Evolutionary conservation across 2,888 invertebrate species (phyloP), one percentile per base, ranked within the genome.

Genomic region (Matsumyia berberina): DNA sequence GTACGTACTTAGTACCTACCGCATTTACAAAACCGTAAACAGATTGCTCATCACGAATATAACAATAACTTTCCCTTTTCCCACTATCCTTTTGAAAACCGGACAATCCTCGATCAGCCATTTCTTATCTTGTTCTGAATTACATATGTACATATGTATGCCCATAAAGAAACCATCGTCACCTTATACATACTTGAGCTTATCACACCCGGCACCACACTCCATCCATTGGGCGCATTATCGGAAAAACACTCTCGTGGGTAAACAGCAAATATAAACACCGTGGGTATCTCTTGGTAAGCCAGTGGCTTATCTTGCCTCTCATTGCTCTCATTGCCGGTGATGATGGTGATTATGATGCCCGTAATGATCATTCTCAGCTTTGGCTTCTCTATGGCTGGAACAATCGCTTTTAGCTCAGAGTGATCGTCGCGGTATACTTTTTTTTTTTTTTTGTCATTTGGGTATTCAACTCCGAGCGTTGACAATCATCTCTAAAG

Each of bases 251-350:
- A 53, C 66, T 77, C 78, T 72, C 78, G 15, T 66, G 11, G 37
- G 67, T 67, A 83, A 78, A 78, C 55, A 78, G 73, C 39, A 67
- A 83, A 62, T 73, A 67, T 42, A 60, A 62, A 72, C 33, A 73
- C 51, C 37, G 53, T 57, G 67, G n/a, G n/a, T 72, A 72, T 70
- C 67, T 67, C 57, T 51, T 8, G 9, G n/a, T 49, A 53, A 31
- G 53, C 19, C 19, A 44, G 49, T 51, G 42, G 33, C 67, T 77
- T 67, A 67, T 58, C 77, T 53, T 44, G 31, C 57, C 19, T 53
- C 29, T 15, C 35, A 46, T 29, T 39, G 37, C 31, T 67, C 57
- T 42, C 49, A 51, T 42, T 72, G 49, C 49, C 12, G n/a, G 5
- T 5, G 53, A 62, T 49, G 19, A 64, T 66, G 46, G 19, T 42